Conservation (phyloP, 2,797 vertebrate genomes). For the Oreonectes daqikongensis region DNA sequence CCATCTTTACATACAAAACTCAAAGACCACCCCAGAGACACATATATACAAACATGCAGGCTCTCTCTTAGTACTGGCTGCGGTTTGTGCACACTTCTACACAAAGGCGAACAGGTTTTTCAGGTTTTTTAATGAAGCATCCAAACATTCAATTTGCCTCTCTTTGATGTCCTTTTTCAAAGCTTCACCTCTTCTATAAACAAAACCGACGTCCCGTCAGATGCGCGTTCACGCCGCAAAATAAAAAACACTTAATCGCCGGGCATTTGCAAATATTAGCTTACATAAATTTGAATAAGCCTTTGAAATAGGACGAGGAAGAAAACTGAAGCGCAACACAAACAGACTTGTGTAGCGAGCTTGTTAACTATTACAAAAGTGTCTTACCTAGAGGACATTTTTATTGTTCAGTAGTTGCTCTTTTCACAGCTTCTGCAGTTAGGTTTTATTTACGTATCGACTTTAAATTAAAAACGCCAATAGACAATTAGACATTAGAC, state of each 20-base stretch:
- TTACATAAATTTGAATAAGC: slow-evolving; percentile 7
- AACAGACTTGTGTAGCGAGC: background rate
- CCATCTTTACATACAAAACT: background rate
- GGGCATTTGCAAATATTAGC: slow-evolving; percentile 41
- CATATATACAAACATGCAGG: background rate
- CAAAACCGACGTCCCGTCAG: slow-evolving; percentile 18
- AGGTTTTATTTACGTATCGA: background rate
- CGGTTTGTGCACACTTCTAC: background rate
- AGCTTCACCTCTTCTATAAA: slow-evolving; percentile 39
- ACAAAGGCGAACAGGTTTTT: slow-evolving; percentile 27
- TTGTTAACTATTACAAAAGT: slow-evolving; percentile 1
- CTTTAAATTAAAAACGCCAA: background rate
- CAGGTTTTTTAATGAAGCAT: slow-evolving; percentile 34
- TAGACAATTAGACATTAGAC: no score
- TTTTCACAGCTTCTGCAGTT: background rate
- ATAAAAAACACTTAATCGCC: slow-evolving; percentile 11
- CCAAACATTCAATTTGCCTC: slow-evolving; percentile 36
- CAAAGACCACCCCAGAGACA: background rate
- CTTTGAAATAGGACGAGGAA: slow-evolving; percentile 16
- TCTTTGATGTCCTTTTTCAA: slow-evolving; percentile 40
- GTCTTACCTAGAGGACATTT: background rate
- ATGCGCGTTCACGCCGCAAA: background rate
- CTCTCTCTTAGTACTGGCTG: background rate
- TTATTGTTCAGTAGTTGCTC: background rate
- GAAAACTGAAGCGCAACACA: background rate